Conservation (phyloP, 37 sponge, comb jelly and placozoan genomes). For the Geodia barretti region DNA sequence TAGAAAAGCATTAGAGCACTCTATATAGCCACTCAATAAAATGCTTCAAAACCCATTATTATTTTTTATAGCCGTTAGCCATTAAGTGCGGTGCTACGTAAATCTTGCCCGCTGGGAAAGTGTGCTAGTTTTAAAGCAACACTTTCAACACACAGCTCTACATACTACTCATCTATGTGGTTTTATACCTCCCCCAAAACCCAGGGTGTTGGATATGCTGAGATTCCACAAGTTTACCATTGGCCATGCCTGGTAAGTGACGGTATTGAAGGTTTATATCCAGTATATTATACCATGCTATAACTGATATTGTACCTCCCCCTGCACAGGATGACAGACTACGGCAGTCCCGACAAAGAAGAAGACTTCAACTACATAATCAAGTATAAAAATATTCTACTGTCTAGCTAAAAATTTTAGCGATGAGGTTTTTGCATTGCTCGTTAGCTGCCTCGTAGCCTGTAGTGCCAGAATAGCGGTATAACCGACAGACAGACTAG, state of each 20-base stretch:
- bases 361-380: conserved; percentile 78
- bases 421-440: no score
- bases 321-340: conserved; percentile 83
- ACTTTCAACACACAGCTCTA: background rate
- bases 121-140: background rate
- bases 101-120: no score
- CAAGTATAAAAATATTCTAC: conserved; percentile 46
- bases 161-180: background rate
- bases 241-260: conserved; percentile 90
- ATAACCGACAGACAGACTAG: no score
- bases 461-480: no score
- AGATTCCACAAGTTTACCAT: conserved; percentile 97
- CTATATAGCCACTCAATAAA: no score
- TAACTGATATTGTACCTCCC: background rate
- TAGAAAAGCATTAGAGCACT: no score
- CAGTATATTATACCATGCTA: background rate
- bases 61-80: no score
- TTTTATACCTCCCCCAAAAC: background rate
- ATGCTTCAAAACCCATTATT: no score
- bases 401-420: background rate
- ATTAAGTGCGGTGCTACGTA: no score
- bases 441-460: no score
- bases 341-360: conserved; percentile 85
- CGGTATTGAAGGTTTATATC: background rate
- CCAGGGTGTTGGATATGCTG: conserved; percentile 93